Evolutionary conservation across 2,888 invertebrate species (phyloP), one percentile per base, ranked within the genome.

Genomic region (Punctoribates punctum): DNA sequence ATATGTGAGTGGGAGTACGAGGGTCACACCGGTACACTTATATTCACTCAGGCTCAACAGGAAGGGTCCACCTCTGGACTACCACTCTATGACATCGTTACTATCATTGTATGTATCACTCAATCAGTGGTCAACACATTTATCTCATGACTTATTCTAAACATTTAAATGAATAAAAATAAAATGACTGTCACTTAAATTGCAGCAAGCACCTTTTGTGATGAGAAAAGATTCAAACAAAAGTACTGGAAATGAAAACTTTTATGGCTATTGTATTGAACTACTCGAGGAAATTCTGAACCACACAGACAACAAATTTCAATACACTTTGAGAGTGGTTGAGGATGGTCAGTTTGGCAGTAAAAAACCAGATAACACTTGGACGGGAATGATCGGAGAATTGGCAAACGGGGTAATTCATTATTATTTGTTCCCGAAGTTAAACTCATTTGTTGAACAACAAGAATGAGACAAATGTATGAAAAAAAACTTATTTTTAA

Each of bases 251-350:
- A 75, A 75, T 67, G 75, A 75, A n/a, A 34, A 72, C 13, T 75
- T 75, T 46, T 81, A 83, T 75, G 98, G 98, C 9, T 98, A 96
- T 83, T 98, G 97, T 83, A 93, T 97, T 78, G 97, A 98, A 82
- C 86, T 98, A 25, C 90, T 98, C 48, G 88, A 95, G 81, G 90
- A 92, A 83, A 94, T 98, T 76, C 89, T 91, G 46, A 87, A 90
- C 76, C 89, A 91, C 75, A 88, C 96, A 0, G 89, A 91, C 79
- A 96, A 97, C 83, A 94, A 94, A 81, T 98, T 95, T 83, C 93
- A 93, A 82, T 78, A 76, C 74, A 80, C 79, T 17, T 78, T 83
- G 9, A 88, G 88, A 73, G 88, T 92, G 77, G 89, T 90, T 0
- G 88, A 90, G 15, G 95, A 96, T 82, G 89, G 89, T 0, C 88